These are phyloP conservation scores for Pseudotriccus pelzelni DNA, from an alignment of 2,797 vertebrate genomes.

Conservation along the genomic window DNA sequence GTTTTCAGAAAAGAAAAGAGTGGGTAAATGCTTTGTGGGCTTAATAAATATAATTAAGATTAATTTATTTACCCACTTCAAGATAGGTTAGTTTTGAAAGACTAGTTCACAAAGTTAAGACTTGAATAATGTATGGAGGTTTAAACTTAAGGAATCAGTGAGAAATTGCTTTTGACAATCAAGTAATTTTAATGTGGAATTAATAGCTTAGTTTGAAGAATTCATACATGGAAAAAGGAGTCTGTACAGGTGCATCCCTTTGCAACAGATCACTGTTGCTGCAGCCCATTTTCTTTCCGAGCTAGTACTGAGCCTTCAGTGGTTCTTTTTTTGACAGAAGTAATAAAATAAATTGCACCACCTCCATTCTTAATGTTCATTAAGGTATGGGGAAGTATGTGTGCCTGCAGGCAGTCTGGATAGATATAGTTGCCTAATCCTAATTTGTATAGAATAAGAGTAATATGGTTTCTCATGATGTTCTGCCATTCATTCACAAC, in stretches of 20 bases:
- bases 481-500: background rate
- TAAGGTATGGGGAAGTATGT: background rate
- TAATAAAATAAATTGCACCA: background rate
- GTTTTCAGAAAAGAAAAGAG: background rate
- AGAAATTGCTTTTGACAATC: background rate
- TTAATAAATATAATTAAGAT: background rate
- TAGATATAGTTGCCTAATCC: background rate
- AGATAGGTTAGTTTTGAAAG: background rate
- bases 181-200: background rate
- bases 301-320: background rate
- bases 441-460: fast-evolving
- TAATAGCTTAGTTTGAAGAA: background rate
- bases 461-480: background rate
- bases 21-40: background rate
- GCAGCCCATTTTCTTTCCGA: background rate
- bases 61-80: background rate
- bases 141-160: background rate
- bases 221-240: background rate
- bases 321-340: background rate
- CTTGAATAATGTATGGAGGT: background rate
- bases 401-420: background rate
- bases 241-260: background rate
- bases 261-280: background rate
- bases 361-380: background rate
- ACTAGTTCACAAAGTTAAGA: background rate